These are phyloP conservation scores for Agapornis roseicollis DNA, from an alignment of 2,113 vertebrate genomes.

Conservation along the genomic window DNA sequence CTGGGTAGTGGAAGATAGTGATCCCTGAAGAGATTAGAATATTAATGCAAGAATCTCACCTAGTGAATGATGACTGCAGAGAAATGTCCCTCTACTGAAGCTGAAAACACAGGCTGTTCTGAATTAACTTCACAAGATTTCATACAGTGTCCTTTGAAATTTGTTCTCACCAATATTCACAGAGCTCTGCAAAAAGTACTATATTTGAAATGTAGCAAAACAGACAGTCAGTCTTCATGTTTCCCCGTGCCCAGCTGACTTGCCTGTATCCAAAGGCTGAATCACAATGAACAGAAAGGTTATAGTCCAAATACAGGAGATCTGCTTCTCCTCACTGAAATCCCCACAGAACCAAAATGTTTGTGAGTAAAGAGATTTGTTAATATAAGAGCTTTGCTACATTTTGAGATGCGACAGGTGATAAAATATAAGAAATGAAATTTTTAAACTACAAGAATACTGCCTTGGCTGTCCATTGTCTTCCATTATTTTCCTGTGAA, in stretches of 20 bases:
- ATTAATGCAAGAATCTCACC: neutral
- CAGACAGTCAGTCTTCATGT: neutral
- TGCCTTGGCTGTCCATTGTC: neutral
- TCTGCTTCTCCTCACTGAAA: neutral
- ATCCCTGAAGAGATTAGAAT: neutral
- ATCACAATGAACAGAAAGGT: neutral
- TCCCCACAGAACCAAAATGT: neutral
- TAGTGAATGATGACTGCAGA: neutral
- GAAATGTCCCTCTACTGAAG: neutral
- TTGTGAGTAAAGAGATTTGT: neutral
- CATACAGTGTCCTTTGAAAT: neutral
- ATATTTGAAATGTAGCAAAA: neutral
- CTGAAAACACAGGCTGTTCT: neutral
- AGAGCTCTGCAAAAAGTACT: neutral
- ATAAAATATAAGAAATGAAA: neutral
- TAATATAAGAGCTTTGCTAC: neutral
- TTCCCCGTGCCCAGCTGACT: neutral
- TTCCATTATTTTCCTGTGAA: neutral
- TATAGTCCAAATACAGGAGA: neutral
- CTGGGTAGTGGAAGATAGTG: neutral
- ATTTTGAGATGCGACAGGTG: neutral
- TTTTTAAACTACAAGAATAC: slow-evolving; percentile 3
- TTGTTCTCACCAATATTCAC: neutral
- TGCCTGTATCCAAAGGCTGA: neutral
- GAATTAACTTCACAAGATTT: neutral